Conservation (phyloP, 2,888 invertebrate genomes). For the Ormyrus rosae region DNA sequence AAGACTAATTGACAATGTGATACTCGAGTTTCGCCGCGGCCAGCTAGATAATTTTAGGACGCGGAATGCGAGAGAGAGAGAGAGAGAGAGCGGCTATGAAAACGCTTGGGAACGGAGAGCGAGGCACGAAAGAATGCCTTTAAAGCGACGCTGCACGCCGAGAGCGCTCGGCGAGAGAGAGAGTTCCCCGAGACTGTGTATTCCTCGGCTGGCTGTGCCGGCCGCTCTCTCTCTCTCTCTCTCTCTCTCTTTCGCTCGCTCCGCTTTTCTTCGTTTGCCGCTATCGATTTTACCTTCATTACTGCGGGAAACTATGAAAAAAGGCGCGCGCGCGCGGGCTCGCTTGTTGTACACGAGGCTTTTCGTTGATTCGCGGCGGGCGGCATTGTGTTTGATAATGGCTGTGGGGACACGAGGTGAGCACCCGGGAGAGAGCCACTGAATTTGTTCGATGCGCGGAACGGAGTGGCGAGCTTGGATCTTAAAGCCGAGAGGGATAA, state of each 20-base stretch:
- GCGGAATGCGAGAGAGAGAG: background rate
- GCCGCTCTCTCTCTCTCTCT: slow-evolving; percentile 8
- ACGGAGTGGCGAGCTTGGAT: too few species aligned
- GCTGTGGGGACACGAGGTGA: too few species aligned
- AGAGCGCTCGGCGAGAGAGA: background rate
- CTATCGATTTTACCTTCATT: slow-evolving; percentile 45
- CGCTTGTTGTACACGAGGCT: too few species aligned
- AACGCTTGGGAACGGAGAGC: slow-evolving; percentile 47
- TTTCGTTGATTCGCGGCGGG: too few species aligned
- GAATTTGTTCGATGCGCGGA: too few species aligned
- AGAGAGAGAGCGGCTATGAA: slow-evolving; percentile 33
- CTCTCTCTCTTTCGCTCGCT: background rate
- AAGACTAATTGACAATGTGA: too few species aligned
- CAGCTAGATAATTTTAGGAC: slow-evolving; percentile 9
- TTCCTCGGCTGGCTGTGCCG: background rate
- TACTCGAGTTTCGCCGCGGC: background rate
- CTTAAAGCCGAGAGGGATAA: too few species aligned
- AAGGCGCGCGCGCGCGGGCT: background rate
- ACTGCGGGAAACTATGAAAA: slow-evolving; percentile 37
- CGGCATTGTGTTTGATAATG: too few species aligned
- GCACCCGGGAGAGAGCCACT: too few species aligned
- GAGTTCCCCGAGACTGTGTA: background rate
- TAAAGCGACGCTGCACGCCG: slow-evolving; percentile 36
- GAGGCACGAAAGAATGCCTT: slow-evolving; percentile 49
- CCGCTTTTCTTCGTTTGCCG: slow-evolving; percentile 22